Evolutionary conservation across 2,797 vertebrate species (phyloP).

Genomic region (Limosa lapponica): DNA sequence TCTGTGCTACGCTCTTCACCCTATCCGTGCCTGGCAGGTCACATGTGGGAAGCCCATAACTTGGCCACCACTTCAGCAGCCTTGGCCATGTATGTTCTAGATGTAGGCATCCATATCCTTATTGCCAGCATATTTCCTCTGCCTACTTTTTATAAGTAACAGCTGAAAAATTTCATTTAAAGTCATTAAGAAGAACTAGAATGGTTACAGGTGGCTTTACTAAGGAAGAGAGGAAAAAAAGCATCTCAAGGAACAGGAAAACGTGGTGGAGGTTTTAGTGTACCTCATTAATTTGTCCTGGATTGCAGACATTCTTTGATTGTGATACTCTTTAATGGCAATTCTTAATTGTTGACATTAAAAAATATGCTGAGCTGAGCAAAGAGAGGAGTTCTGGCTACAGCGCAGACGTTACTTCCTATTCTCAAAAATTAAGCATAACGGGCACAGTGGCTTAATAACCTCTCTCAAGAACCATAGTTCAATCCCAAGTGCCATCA

Average conservation of each 20-base stretch:
- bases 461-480: slow-evolving; percentile 49
- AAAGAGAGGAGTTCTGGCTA: slow-evolving; percentile 32
- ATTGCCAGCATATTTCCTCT: background rate
- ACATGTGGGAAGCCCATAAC: rapidly evolving
- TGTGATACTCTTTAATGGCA: slow-evolving; percentile 59
- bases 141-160: rapidly evolving
- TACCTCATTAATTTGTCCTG: slow-evolving; percentile 58
- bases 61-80: background rate
- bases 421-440: slow-evolving; percentile 17
- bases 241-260: background rate
- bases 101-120: rapidly evolving
- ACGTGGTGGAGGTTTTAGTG: background rate
- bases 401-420: slow-evolving; percentile 6
- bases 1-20: rapidly evolving
- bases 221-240: background rate
- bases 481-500: slow-evolving; percentile 55
- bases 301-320: slow-evolving; percentile 49
- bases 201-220: background rate
- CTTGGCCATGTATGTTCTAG: rapidly evolving
- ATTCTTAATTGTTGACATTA: slow-evolving; percentile 72
- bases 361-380: slow-evolving; percentile 66
- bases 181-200: background rate
- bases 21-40: background rate
- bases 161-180: background rate
- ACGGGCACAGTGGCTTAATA: slow-evolving; percentile 47